phyloP scores from a whole-genome alignment of 2,113 vertebrate species.

The Alexandromys fortis region DNA sequence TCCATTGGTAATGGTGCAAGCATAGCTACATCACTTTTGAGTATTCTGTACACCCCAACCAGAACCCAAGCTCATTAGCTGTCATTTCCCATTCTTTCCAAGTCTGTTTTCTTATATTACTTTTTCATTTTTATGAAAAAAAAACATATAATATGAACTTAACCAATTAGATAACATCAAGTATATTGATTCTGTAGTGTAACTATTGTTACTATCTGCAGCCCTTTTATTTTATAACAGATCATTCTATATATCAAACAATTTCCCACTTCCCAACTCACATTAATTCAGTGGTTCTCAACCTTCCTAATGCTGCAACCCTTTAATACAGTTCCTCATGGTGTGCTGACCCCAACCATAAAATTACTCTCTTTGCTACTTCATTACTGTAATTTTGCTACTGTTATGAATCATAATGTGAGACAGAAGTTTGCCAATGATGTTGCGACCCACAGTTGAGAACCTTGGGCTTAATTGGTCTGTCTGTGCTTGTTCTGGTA shows the following conservation, averaged over 20 bases:
- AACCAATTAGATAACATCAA: background rate
- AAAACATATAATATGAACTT: background rate
- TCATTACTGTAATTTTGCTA: background rate
- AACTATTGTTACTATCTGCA: background rate
- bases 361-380: background rate
- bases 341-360: background rate
- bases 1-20: background rate
- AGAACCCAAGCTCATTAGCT: background rate
- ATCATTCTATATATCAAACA: background rate
- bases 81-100: background rate
- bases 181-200: background rate
- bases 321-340: background rate
- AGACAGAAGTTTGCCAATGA: background rate
- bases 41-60: background rate
- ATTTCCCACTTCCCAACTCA: too few species aligned
- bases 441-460: background rate
- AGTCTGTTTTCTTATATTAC: background rate
- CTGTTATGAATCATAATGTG: background rate
- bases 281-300: background rate
- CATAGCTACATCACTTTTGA: background rate
- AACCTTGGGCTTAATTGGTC: too few species aligned
- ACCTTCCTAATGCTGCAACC: background rate
- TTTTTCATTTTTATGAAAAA: background rate
- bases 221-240: background rate
- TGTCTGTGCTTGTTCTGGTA: background rate